phyloP scores from a whole-genome alignment of 1,140 invertebrate genomes.

The Battus philenor region DNA sequence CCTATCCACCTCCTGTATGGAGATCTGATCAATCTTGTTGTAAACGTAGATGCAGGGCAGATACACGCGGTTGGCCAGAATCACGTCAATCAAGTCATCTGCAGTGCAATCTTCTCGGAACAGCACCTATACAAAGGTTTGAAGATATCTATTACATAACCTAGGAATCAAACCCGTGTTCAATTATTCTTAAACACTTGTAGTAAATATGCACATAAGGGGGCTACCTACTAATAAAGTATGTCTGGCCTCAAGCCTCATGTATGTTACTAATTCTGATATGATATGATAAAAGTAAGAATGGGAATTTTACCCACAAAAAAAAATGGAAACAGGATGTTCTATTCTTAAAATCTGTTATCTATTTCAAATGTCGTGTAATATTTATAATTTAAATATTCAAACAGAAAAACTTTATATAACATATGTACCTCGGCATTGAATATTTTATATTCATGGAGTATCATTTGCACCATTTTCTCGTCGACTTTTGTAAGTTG shows the following conservation, averaged over 20 bases:
- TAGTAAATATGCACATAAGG: too few relatives aligned
- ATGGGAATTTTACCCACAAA: too few relatives aligned
- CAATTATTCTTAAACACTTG: too few relatives aligned
- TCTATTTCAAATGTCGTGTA: too few relatives aligned
- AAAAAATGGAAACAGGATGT: too few relatives aligned
- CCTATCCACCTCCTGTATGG: slow-evolving; percentile 98
- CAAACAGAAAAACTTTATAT: too few relatives aligned
- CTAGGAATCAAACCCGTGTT: too few relatives aligned
- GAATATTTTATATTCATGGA: slow-evolving; percentile 99
- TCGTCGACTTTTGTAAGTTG: slow-evolving; percentile 95
- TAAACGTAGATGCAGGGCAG: slow-evolving; percentile 98
- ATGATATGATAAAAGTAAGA: too few relatives aligned
- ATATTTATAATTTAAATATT: too few relatives aligned
- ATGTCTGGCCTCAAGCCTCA: not conserved
- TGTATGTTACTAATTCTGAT: not conserved
- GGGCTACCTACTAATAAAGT: not conserved
- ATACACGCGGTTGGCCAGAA: slow-evolving; percentile 97
- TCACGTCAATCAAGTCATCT: slow-evolving; percentile 99
- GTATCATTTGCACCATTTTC: slow-evolving; percentile 98
- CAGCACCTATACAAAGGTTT: slow-evolving; percentile 84
- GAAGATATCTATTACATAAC: too few relatives aligned
- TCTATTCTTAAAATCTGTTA: too few relatives aligned
- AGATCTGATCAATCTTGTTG: slow-evolving; percentile 99
- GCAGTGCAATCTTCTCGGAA: slow-evolving; percentile 97
- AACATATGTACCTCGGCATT: slow-evolving; percentile 96